These are phyloP conservation scores for Eretmochelys imbricata DNA, from an alignment of 2,113 vertebrate genomes.

Conservation along the genomic window DNA sequence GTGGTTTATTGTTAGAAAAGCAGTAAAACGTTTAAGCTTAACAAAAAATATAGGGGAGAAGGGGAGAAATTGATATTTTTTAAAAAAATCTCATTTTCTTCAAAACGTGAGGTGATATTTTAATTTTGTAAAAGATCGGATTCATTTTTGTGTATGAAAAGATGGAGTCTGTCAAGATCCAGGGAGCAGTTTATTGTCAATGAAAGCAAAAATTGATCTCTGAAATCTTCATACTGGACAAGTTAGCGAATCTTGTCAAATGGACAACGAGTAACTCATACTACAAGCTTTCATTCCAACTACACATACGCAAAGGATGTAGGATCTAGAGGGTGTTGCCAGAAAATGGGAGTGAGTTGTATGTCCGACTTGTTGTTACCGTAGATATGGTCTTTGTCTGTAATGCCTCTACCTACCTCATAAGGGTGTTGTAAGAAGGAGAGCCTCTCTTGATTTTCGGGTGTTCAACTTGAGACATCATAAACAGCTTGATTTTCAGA, in stretches of 20 bases:
- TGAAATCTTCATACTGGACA: neutral
- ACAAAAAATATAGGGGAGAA: neutral
- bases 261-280: neutral
- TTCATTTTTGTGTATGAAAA: neutral
- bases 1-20: neutral
- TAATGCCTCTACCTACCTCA: neutral
- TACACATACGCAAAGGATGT: neutral
- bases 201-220: neutral
- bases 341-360: neutral
- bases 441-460: neutral
- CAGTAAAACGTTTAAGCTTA: neutral
- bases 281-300: neutral
- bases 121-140: neutral
- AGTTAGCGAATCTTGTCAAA: neutral
- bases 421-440: neutral
- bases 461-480: neutral
- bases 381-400: neutral
- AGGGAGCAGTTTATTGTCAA: neutral
- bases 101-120: neutral
- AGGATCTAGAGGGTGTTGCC: no score
- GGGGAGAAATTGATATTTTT: fast-evolving
- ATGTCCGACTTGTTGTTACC: neutral
- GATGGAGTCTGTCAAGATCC: neutral
- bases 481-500: neutral
- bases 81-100: neutral